Evolutionary conservation across 1,140 invertebrate genomes (phyloP), one percentile per base, ranked within the genome.

Genomic region (Nixonia krombeini): DNA sequence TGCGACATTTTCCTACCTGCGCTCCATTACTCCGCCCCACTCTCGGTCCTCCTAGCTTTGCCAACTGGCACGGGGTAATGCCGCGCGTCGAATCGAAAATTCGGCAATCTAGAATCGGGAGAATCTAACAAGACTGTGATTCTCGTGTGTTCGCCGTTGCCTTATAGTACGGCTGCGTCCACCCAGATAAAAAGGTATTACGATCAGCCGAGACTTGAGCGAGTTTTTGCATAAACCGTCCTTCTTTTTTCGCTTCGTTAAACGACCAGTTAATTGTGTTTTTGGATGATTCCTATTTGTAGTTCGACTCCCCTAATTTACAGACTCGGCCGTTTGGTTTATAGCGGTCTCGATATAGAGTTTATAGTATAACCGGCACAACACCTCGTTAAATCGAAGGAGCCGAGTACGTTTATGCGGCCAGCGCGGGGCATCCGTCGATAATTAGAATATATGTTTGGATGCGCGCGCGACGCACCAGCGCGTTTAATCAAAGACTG

Each of bases 381-480:
- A 79, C 73, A 76, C 77, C 79, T 81, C 79, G 75, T 81, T 80
- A 81, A 81, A 81, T 80, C 78, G 74, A 69, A 76, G 51, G 69
- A 73, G 29, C 64, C 46, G 61, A 70, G 67, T 75, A 73, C 67
- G 67, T 68, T 74, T 73, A 70, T 76, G 69, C 17, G 41, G 47
- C 59, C 64, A 57, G 65, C 62, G 50, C 21, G 51, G n/a, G n/a
- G 31, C 28, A 50, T 67, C 59, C 67, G 28, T 41, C 33, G 72
- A 75, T 70, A 75, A 76, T 77, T 74, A 77, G 75, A 78, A 78
- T 74, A 45, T 42, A 25, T 21, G 10, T 18, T 12, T n/a, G n/a
- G n/a, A n/a, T n/a, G n/a, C n/a, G n/a, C n/a, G n/a, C n/a, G n/a
- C n/a, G n/a, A n/a, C n/a, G n/a, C n/a, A n/a, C n/a, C n/a, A n/a